phyloP scores from a whole-genome alignment of 1,140 invertebrate species.

The Scaptomyza pallida region DNA sequence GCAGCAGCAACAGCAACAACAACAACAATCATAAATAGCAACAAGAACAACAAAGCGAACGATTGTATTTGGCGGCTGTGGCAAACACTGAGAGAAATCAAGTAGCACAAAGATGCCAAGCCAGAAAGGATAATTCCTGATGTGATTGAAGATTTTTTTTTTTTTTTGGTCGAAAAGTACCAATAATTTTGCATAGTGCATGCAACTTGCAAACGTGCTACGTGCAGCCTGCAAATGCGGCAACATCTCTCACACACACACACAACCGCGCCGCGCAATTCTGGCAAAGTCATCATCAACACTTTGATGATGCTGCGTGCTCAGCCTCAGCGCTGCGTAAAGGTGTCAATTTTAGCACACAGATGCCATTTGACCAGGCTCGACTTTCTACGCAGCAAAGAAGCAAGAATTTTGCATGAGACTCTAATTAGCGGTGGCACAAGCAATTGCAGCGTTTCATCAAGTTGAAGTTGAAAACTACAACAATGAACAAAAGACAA shows the following conservation, averaged over 20 bases:
- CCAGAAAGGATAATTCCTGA: too few relatives aligned
- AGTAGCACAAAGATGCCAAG: neutral
- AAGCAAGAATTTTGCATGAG: constrained; percentile 14
- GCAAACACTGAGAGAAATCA: constrained; percentile 34
- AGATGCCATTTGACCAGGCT: constrained; percentile 67
- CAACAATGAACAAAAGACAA: constrained; percentile 3
- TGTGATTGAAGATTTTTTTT: too few relatives aligned
- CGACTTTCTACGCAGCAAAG: constrained; percentile 43
- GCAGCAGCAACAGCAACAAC: neutral
- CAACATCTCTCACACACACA: too few relatives aligned
- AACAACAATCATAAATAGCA: neutral
- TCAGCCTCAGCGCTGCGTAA: constrained; percentile 66
- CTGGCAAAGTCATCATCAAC: constrained; percentile 65
- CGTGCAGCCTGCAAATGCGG: neutral
- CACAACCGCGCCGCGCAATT: constrained; percentile 35
- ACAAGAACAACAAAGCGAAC: constrained; percentile 61
- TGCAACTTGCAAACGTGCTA: constrained; percentile 1
- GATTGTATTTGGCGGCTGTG: constrained; percentile 42
- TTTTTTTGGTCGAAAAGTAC: too few relatives aligned
- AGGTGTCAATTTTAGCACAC: constrained; percentile 81
- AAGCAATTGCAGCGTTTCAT: constrained; percentile 5
- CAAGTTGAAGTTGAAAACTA: constrained; percentile 7
- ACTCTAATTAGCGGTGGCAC: constrained; percentile 65
- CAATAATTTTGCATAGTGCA: neutral
- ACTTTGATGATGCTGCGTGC: constrained; percentile 72